Evolutionary conservation across 2,113 vertebrate genomes (phyloP).

Genomic region (Saiga tatarica): DNA sequence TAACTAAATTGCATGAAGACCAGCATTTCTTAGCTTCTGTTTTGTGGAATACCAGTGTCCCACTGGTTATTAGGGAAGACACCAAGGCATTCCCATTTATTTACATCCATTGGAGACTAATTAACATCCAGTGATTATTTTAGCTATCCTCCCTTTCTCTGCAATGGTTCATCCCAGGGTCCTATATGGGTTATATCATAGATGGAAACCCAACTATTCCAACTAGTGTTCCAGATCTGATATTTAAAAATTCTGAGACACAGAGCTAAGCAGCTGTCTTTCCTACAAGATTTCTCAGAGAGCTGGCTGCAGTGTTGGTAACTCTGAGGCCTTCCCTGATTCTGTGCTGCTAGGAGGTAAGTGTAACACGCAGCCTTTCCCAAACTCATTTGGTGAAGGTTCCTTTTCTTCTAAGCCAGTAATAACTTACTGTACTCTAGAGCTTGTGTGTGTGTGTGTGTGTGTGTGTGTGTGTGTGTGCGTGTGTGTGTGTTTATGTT

Average conservation of each 20-base stretch:
- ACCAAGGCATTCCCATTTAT: neutral
- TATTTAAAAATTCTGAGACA: neutral
- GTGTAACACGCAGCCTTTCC: neutral
- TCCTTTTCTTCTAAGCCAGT: neutral
- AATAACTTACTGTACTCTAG: neutral
- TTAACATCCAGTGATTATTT: neutral
- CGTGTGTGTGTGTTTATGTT: neutral
- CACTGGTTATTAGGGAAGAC: neutral
- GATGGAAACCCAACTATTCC: neutral
- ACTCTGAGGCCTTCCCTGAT: neutral
- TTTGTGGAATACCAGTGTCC: neutral
- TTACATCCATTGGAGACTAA: neutral
- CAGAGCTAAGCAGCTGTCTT: neutral
- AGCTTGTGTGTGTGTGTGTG: neutral
- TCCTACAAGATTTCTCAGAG: neutral
- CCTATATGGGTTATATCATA: neutral
- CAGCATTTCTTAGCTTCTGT: neutral
- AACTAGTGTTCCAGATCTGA: neutral
- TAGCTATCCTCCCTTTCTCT: neutral
- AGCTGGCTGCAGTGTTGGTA: neutral
- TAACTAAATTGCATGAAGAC: neutral
- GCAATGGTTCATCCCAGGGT: neutral
- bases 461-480: neutral
- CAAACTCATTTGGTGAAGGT: neutral
- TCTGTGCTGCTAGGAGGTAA: neutral